phyloP scores from a whole-genome alignment of 2,113 vertebrate species.

The Struthidea cinerea region DNA sequence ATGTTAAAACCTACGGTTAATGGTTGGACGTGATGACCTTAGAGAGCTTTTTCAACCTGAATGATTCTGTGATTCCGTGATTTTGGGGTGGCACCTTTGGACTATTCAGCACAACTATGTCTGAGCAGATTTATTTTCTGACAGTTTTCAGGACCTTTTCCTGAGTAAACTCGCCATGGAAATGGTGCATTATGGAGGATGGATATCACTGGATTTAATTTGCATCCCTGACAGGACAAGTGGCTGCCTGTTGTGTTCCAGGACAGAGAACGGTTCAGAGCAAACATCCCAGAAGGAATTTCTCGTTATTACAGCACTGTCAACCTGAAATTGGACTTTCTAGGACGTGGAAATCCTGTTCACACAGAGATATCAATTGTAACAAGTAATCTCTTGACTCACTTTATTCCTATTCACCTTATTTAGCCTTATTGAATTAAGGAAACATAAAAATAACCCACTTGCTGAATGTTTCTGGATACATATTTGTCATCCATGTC shows the following conservation, averaged over 20 bases:
- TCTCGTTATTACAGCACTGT: background rate
- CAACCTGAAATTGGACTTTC: background rate
- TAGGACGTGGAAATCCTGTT: background rate
- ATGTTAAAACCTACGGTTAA: background rate
- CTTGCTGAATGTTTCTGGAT: background rate
- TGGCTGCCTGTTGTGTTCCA: background rate
- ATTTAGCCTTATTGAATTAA: background rate
- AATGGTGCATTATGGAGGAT: background rate
- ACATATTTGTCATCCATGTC: background rate
- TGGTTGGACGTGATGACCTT: background rate
- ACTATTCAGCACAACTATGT: background rate
- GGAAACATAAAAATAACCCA: background rate
- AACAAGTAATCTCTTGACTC: background rate
- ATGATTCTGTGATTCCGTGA: accelerated
- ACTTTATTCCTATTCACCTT: background rate
- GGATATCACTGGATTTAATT: background rate
- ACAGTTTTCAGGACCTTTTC: background rate
- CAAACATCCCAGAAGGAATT: background rate
- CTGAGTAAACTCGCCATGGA: background rate
- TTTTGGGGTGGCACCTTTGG: accelerated
- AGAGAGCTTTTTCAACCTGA: background rate
- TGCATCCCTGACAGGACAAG: background rate
- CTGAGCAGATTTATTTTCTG: background rate
- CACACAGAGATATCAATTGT: background rate
- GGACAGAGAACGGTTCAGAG: background rate